phyloP scores from a whole-genome alignment of 2,888 invertebrate species.

The Heliconius ethilla region DNA sequence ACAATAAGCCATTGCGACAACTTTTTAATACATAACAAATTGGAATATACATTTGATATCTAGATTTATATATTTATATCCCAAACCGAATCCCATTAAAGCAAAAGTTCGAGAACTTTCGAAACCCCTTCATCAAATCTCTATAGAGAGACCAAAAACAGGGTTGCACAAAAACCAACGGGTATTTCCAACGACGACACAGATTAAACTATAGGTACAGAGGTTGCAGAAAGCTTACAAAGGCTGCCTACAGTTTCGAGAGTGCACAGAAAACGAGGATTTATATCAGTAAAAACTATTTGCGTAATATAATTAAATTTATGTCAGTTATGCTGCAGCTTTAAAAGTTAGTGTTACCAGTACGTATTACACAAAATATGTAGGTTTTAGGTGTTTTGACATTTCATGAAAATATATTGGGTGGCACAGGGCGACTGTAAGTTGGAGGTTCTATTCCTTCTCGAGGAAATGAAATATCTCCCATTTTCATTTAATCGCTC shows the following conservation, averaged over 20 bases:
- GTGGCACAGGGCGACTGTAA: neutral
- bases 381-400: neutral
- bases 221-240: constrained; percentile 25
- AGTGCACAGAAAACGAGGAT: constrained; percentile 9
- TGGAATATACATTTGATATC: neutral
- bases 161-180: constrained; percentile 13
- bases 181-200: constrained; percentile 22
- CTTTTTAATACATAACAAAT: neutral
- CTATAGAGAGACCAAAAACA: constrained; percentile 16
- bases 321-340: neutral
- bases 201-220: constrained; percentile 12
- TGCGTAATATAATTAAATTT: constrained; percentile 19
- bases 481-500: too few relatives aligned
- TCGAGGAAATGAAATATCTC: too few relatives aligned
- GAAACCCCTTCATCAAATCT: constrained; percentile 15
- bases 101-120: constrained; percentile 1
- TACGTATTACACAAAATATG: neutral
- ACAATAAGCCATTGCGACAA: too few relatives aligned
- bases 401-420: neutral
- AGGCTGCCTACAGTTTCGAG: constrained; percentile 18
- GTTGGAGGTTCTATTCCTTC: too few relatives aligned
- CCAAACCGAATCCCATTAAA: neutral
- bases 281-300: constrained; percentile 24
- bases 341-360: constrained; percentile 11
- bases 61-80: neutral